A percentile compares a stretch with the other conserved stretches of the same genome.
These are phyloP conservation scores for Drosophila anomalata DNA, from an alignment of 2,888 invertebrate species.

Conservation along the genomic window DNA sequence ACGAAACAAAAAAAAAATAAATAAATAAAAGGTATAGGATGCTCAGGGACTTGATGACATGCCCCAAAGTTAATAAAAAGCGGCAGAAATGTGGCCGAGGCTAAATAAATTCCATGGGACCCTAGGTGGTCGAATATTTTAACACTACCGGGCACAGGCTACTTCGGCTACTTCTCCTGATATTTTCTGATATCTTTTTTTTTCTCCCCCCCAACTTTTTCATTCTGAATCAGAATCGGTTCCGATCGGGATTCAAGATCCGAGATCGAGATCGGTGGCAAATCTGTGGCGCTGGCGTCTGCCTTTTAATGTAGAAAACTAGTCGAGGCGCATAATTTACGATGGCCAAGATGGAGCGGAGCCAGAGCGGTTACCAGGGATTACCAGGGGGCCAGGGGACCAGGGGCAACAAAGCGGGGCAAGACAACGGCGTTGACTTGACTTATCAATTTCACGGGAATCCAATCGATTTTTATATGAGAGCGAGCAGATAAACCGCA, in stretches of 20 bases:
- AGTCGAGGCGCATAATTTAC: conserved; percentile 81
- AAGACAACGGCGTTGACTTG: conserved; percentile 72
- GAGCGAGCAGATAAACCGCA: conserved; percentile 79
- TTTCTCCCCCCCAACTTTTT: background rate
- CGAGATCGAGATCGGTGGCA: conserved; percentile 57
- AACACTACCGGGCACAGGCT: conserved; percentile 76
- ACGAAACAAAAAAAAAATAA: conserved; percentile 6
- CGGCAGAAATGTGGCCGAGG: conserved; percentile 76
- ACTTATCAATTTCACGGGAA: conserved; percentile 82
- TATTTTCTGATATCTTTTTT: background rate
- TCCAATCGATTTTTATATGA: conserved; percentile 82
- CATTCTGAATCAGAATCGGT: conserved; percentile 18
- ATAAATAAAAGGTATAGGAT: conserved; percentile 23
- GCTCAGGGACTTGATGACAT: conserved; percentile 74
- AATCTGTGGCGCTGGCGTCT: conserved; percentile 76
- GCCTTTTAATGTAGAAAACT: conserved; percentile 81
- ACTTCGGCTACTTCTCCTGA: conserved; percentile 1
- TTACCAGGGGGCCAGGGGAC: background rate
- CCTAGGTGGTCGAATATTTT: conserved; percentile 81
- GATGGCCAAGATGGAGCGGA: conserved; percentile 52
- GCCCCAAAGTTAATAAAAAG: conserved; percentile 76
- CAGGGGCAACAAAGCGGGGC: conserved; percentile 5
- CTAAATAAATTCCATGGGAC: conserved; percentile 77
- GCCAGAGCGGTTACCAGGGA: background rate
- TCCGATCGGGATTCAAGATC: background rate